phyloP scores from a whole-genome alignment of 2,888 invertebrate genomes.

The Idaea aversata region DNA sequence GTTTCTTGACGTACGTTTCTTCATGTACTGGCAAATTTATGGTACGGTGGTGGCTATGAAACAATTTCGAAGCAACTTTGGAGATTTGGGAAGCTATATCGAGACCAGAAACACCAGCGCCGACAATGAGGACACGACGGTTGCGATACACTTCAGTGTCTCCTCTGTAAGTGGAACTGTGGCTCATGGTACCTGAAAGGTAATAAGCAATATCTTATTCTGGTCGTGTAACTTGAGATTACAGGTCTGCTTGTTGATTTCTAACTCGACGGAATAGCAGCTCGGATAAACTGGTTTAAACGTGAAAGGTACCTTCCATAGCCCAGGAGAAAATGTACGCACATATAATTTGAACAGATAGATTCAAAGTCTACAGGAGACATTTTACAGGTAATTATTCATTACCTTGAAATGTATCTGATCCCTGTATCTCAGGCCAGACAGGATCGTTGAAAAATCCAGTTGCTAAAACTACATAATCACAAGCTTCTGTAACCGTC shows the following conservation, averaged over 20 bases:
- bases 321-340: constrained; percentile 22
- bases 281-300: no score
- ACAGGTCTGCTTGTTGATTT: no score
- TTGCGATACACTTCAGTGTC: constrained; percentile 80
- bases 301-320: constrained; percentile 38
- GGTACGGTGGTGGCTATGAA: constrained; percentile 76
- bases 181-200: constrained; percentile 81
- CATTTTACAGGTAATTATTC: not conserved
- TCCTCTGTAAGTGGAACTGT: constrained; percentile 88
- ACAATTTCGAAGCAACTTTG: constrained; percentile 65
- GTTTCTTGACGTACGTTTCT: constrained; percentile 74
- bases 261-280: no score
- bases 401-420: constrained; percentile 60
- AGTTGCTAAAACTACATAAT: constrained; percentile 84
- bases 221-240: no score
- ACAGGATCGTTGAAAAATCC: constrained; percentile 75
- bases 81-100: constrained; percentile 86
- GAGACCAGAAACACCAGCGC: constrained; percentile 86
- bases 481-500: constrained; percentile 71
- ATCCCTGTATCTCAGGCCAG: constrained; percentile 53
- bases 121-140: constrained; percentile 83
- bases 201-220: not conserved
- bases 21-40: constrained; percentile 74
- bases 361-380: no score
- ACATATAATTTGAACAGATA: no score